Conservation (phyloP, 2,888 invertebrate genomes). For the Drosophila quinaria region DNA sequence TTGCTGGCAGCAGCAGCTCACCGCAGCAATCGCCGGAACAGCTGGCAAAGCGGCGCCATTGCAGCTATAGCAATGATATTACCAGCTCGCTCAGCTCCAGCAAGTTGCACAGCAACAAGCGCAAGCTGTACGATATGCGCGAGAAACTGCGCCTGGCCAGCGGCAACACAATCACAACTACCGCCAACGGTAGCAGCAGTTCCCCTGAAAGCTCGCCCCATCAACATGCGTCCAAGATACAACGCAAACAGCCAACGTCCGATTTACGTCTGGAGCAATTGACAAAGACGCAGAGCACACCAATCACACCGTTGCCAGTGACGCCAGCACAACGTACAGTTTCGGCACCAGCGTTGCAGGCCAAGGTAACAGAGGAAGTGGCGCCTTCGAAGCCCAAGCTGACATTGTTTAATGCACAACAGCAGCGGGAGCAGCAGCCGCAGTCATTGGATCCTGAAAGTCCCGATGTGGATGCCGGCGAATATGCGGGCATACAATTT, state of each 20-base stretch:
- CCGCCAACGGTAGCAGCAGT: constrained; percentile 31
- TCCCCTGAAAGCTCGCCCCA: constrained; percentile 60
- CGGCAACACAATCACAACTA: constrained; percentile 8
- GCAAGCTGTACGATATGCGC: constrained; percentile 64
- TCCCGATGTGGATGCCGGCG: constrained; percentile 58
- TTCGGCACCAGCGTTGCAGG: constrained; percentile 34
- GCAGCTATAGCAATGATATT: constrained; percentile 84
- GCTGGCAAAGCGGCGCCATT: constrained; percentile 81
- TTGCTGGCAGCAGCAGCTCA: constrained; percentile 18
- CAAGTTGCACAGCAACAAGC: constrained; percentile 71
- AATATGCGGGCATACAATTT: constrained; percentile 82
- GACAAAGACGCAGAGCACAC: constrained; percentile 52
- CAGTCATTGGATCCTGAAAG: constrained; percentile 40
- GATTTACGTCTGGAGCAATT: constrained; percentile 46
- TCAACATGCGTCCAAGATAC: constrained; percentile 61
- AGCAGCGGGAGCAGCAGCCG: not conserved
- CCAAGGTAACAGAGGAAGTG: not conserved
- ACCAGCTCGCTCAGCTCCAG: constrained; percentile 85
- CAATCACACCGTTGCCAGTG: constrained; percentile 54
- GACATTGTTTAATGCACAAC: constrained; percentile 82
- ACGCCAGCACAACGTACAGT: constrained; percentile 44
- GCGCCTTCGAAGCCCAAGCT: constrained; percentile 73
- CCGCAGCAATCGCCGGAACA: constrained; percentile 81
- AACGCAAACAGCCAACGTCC: constrained; percentile 47
- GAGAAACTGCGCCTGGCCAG: constrained; percentile 29